Percentiles rank a stretch among this genome's conserved stretches.
Evolutionary conservation across 2,888 invertebrate genomes (phyloP).

Genomic region (Drosophila emarginata): DNA sequence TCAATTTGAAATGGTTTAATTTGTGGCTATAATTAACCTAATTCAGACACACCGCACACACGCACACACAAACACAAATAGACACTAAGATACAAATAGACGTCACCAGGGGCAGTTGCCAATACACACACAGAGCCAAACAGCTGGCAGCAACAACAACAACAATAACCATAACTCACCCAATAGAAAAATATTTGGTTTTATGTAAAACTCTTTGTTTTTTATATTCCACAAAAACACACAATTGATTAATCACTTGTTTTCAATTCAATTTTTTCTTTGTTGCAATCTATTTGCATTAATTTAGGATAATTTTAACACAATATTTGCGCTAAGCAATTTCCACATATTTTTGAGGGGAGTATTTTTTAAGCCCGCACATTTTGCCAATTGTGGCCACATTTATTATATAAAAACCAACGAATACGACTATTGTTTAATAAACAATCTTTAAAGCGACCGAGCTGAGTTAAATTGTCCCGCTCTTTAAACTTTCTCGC

Average conservation of each 20-base stretch:
- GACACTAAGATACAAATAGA: constrained; percentile 13
- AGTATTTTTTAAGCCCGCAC: not conserved
- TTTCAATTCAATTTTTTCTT: not conserved
- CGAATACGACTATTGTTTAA: not conserved
- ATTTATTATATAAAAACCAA: not conserved
- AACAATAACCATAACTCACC: constrained; percentile 54
- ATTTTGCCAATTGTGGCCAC: not conserved
- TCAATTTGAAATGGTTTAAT: constrained; percentile 61
- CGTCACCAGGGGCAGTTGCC: constrained; percentile 41
- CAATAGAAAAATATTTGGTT: constrained; percentile 52
- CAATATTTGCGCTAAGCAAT: not conserved
- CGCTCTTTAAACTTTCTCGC: too few relatives aligned
- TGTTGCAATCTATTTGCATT: not conserved
- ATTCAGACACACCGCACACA: constrained; percentile 29
- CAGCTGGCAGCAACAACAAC: constrained; percentile 62
- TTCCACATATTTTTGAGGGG: not conserved
- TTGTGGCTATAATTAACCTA: constrained; percentile 64
- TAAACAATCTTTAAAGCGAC: not conserved
- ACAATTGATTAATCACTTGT: not conserved
- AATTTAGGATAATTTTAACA: not conserved
- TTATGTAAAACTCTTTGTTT: constrained; percentile 32
- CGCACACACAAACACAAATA: constrained; percentile 24
- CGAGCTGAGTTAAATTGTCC: not conserved
- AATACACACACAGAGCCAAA: constrained; percentile 56
- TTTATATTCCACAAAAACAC: not conserved